These are phyloP conservation scores for Cassiopea xamachana DNA, from an alignment of 30 jellyfish, hydroid and myxozoan genomes.

Conservation along the genomic window DNA sequence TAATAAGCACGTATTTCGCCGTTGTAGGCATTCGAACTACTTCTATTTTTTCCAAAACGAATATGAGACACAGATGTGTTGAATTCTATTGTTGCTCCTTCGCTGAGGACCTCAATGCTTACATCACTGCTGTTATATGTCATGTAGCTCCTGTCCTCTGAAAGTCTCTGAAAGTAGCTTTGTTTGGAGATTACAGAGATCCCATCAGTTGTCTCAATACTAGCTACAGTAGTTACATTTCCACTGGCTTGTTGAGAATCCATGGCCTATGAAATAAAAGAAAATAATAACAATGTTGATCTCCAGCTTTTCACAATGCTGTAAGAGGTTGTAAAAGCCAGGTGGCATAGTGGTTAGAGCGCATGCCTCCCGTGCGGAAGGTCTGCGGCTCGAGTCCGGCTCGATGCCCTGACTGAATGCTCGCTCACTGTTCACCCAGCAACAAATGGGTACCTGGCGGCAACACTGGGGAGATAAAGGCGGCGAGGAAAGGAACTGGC, in stretches of 20 bases:
- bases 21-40: not conserved
- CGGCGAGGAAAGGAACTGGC: no score
- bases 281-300: not conserved
- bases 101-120: not conserved
- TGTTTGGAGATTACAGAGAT: not conserved
- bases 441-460: no score
- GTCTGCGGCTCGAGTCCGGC: no score
- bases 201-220: not conserved
- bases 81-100: not conserved
- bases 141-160: not conserved
- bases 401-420: no score
- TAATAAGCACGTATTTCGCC: not conserved
- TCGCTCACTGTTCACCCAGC: no score
- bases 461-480: no score
- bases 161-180: not conserved
- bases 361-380: no score
- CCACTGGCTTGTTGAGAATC: slow-evolving; percentile 3
- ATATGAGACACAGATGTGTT: not conserved
- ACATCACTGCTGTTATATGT: not conserved
- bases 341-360: no score
- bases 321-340: not conserved
- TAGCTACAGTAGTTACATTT: not conserved
- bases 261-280: not conserved
- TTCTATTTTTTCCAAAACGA: not conserved
- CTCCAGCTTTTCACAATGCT: not conserved